Evolutionary conservation across 2,113 vertebrate species (phyloP).

Genomic region (Apteryx owenii): DNA sequence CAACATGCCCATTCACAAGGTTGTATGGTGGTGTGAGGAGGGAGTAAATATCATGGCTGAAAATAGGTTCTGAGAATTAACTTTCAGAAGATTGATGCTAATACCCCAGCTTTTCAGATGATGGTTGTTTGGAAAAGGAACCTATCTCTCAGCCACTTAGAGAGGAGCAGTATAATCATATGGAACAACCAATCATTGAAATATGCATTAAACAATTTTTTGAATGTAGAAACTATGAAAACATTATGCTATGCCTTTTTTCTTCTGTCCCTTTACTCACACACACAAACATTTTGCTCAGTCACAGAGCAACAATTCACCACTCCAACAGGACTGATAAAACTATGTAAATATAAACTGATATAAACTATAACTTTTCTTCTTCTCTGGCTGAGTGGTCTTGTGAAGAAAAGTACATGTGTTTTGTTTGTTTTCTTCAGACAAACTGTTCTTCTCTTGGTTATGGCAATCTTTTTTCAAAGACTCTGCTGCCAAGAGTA

Average conservation of each 20-base stretch:
- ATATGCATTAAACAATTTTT: background rate
- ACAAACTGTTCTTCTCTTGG: background rate
- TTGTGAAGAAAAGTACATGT: background rate
- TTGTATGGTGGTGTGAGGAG: background rate
- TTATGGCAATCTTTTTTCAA: background rate
- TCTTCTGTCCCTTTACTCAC: background rate
- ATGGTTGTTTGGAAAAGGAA: background rate
- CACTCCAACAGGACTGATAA: background rate
- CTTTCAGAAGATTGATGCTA: background rate
- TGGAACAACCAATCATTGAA: background rate
- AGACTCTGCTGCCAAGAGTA: background rate
- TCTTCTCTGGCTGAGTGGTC: background rate
- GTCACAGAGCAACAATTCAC: background rate
- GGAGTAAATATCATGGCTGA: background rate
- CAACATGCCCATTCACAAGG: background rate
- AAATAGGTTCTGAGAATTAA: background rate
- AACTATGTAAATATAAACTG: background rate
- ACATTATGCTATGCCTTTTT: background rate
- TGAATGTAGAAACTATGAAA: background rate
- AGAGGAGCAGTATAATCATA: background rate
- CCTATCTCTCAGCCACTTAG: background rate
- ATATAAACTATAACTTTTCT: background rate
- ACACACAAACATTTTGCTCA: background rate
- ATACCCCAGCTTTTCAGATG: background rate
- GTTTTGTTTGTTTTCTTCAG: background rate